Conservation (phyloP, 2,888 invertebrate species). For the Brachynemurus nebulosus region DNA sequence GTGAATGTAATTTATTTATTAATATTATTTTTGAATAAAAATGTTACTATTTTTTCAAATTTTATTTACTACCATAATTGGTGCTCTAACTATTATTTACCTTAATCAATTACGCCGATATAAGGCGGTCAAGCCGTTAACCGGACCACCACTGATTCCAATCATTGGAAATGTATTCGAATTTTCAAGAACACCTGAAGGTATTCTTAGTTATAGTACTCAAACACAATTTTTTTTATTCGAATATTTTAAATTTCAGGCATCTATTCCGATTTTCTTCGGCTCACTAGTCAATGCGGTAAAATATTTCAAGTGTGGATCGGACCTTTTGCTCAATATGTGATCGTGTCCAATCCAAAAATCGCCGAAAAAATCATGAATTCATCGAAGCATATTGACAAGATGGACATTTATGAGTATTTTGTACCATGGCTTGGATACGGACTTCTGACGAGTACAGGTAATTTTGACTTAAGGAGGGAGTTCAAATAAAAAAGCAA, state of each 20-base stretch:
- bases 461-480: too few relatives aligned
- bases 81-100: not conserved
- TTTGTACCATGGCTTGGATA: constrained; percentile 19
- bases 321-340: constrained; percentile 5
- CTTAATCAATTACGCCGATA: not conserved
- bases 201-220: constrained; percentile 15
- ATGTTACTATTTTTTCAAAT: not conserved
- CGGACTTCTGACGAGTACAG: constrained; percentile 18
- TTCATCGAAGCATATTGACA: constrained; percentile 16
- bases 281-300: constrained; percentile 10
- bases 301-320: constrained; percentile 9
- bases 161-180: constrained; percentile 26
- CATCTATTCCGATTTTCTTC: constrained; percentile 4
- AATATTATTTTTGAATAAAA: too few relatives aligned
- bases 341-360: constrained; percentile 13
- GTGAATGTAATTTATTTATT: too few relatives aligned
- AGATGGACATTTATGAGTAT: constrained; percentile 16
- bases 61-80: not conserved
- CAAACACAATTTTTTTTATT: too few relatives aligned
- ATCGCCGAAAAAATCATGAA: constrained; percentile 15
- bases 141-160: constrained; percentile 23
- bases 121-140: too few relatives aligned
- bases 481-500: too few relatives aligned
- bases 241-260: constrained; percentile 5
- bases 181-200: constrained; percentile 20